Percentiles rank a stretch among this genome's conserved stretches.
These are phyloP conservation scores for Corbicula japonica DNA, from an alignment of 2,888 invertebrate species.

Conservation along the genomic window DNA sequence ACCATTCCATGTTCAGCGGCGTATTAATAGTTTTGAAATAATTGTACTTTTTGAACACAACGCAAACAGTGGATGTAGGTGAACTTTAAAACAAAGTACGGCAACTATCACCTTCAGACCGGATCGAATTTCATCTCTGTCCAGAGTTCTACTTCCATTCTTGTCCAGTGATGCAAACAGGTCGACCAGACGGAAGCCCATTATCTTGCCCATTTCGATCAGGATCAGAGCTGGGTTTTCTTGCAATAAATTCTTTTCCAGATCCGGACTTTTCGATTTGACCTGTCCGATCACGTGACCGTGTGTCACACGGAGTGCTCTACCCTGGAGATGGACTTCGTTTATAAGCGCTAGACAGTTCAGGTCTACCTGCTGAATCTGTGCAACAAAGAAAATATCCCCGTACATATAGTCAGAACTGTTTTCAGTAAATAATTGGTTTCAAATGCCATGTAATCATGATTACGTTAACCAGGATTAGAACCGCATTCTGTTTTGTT, in stretches of 20 bases:
- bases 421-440: no score
- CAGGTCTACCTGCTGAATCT: slow-evolving; percentile 77
- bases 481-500: no score
- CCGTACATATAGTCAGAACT: no score
- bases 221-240: slow-evolving; percentile 76
- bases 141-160: slow-evolving; percentile 77
- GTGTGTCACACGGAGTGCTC: slow-evolving; percentile 66
- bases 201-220: slow-evolving; percentile 75
- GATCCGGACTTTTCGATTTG: slow-evolving; percentile 57
- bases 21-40: no score
- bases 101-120: slow-evolving; percentile 79
- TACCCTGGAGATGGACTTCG: slow-evolving; percentile 63
- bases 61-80: no score
- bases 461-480: no score
- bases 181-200: slow-evolving; percentile 78
- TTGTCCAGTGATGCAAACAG: slow-evolving; percentile 79
- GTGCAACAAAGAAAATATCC: no score
- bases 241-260: slow-evolving; percentile 72
- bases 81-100: no score
- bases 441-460: no score
- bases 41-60: no score
- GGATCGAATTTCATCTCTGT: slow-evolving; percentile 73
- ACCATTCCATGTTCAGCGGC: no score
- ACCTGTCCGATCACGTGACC: slow-evolving; percentile 74
- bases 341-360: slow-evolving; percentile 68